These are phyloP conservation scores for Poeciliopsis occidentalis DNA, from an alignment of 2,113 vertebrate genomes.

Conservation along the genomic window DNA sequence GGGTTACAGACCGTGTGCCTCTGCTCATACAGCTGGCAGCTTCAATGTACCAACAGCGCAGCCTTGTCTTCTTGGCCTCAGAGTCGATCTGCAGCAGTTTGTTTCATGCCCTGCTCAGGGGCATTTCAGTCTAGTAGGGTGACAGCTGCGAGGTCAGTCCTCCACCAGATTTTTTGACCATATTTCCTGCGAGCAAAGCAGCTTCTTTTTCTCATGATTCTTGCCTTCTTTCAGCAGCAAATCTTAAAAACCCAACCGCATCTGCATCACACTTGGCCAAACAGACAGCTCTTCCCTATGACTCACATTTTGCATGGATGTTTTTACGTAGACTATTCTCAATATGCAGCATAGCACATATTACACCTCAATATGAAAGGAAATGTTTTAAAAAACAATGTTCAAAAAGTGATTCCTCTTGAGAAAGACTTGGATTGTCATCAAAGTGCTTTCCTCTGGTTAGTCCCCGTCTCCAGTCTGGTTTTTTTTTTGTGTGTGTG, in stretches of 20 bases:
- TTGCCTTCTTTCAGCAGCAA: slow-evolving; percentile 1
- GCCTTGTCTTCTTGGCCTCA: slow-evolving; percentile 48
- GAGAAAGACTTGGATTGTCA: slow-evolving; percentile 58
- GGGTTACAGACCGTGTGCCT: slow-evolving; percentile 39
- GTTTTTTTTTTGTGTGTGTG: slow-evolving; percentile 33
- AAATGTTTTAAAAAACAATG: slow-evolving; percentile 43
- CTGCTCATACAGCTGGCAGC: slow-evolving; percentile 50
- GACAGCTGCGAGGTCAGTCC: slow-evolving; percentile 40
- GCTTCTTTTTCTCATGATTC: slow-evolving; percentile 14
- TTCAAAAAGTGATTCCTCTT: slow-evolving; percentile 50
- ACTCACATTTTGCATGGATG: slow-evolving; percentile 2
- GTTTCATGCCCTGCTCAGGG: slow-evolving; percentile 55
- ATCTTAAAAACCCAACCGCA: not conserved
- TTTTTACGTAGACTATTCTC: slow-evolving; percentile 15
- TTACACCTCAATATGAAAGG: slow-evolving; percentile 20
- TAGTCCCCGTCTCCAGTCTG: slow-evolving; percentile 43
- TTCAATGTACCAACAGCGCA: slow-evolving; percentile 44
- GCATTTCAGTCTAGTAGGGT: slow-evolving; percentile 48
- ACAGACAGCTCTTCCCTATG: not conserved
- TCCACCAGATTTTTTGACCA: slow-evolving; percentile 31
- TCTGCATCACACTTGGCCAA: not conserved
- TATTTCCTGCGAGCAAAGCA: slow-evolving; percentile 22
- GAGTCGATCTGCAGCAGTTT: slow-evolving; percentile 42
- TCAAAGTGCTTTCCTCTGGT: slow-evolving; percentile 59
- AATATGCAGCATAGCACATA: slow-evolving; percentile 4